phyloP scores from a whole-genome alignment of 1,140 invertebrate genomes.

The Mercenaria mercenaria region DNA sequence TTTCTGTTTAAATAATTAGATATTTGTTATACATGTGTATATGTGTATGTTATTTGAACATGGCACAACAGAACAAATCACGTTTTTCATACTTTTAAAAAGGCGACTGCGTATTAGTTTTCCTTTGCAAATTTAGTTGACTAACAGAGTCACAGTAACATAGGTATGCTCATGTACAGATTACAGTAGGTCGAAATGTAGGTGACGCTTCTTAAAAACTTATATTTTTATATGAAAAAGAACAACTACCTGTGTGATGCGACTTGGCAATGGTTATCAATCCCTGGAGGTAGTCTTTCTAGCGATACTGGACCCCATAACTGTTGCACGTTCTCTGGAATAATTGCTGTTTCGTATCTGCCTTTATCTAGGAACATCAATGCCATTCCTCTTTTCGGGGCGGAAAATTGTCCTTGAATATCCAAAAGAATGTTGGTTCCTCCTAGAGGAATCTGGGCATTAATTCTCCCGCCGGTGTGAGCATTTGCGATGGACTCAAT shows the following conservation, averaged over 20 bases:
- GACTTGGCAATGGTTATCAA: conserved; percentile 78
- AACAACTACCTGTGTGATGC: conserved; percentile 78
- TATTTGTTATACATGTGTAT: too few species aligned
- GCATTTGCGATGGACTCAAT: not conserved
- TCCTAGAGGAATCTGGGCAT: not conserved
- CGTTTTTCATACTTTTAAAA: too few species aligned
- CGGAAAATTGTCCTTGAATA: not conserved
- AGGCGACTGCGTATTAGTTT: too few species aligned
- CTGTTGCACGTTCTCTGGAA: conserved; percentile 80
- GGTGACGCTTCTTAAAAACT: too few species aligned
- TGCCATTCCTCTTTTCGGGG: not conserved
- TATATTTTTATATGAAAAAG: too few species aligned
- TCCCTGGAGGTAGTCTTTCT: conserved; percentile 70
- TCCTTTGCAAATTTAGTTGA: too few species aligned
- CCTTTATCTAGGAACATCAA: conserved; percentile 68
- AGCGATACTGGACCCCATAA: conserved; percentile 82
- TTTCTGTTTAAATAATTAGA: too few species aligned
- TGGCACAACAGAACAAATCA: too few species aligned
- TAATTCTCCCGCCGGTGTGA: not conserved
- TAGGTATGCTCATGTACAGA: too few species aligned
- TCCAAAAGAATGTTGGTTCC: not conserved
- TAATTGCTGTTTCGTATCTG: conserved; percentile 73
- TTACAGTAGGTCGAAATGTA: too few species aligned
- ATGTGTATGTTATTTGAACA: too few species aligned
- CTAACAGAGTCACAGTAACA: too few species aligned